phyloP scores from a whole-genome alignment of 2,113 vertebrate species.

The Grammomys surdaster region DNA sequence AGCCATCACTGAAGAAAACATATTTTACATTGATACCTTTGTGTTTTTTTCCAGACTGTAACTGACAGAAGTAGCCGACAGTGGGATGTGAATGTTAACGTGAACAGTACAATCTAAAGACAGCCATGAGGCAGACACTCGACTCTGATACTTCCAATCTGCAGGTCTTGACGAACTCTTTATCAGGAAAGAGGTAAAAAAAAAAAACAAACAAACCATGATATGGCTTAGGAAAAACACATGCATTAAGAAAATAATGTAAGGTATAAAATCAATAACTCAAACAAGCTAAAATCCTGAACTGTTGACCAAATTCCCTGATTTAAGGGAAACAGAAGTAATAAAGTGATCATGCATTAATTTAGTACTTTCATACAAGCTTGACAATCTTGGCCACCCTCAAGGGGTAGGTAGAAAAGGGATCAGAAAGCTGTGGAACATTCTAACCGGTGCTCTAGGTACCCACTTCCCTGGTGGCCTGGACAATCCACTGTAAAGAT shows the following conservation, averaged over 20 bases:
- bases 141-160: conserved; percentile 96
- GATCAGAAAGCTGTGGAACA: neutral
- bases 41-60: conserved; percentile 89
- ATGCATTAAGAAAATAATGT: neutral
- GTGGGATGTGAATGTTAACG: conserved; percentile 91
- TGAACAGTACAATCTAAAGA: conserved; percentile 91
- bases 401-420: neutral
- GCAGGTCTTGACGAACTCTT: conserved; percentile 94
- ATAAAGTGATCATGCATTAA: conserved; percentile 20
- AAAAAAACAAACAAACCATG: neutral
- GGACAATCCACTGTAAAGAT: neutral
- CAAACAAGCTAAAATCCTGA: neutral
- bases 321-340: neutral
- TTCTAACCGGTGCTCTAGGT: neutral
- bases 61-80: conserved; percentile 85
- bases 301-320: neutral
- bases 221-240: neutral
- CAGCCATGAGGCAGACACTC: conserved; percentile 91
- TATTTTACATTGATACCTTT: conserved; percentile 87
- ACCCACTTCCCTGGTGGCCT: neutral
- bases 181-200: conserved; percentile 65
- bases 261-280: neutral
- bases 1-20: conserved; percentile 25
- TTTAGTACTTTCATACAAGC: neutral
- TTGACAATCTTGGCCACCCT: neutral